Base-by-base conservation (phyloP, 2,888 invertebrate genomes). In the Leptura quadrifasciata region DNA sequence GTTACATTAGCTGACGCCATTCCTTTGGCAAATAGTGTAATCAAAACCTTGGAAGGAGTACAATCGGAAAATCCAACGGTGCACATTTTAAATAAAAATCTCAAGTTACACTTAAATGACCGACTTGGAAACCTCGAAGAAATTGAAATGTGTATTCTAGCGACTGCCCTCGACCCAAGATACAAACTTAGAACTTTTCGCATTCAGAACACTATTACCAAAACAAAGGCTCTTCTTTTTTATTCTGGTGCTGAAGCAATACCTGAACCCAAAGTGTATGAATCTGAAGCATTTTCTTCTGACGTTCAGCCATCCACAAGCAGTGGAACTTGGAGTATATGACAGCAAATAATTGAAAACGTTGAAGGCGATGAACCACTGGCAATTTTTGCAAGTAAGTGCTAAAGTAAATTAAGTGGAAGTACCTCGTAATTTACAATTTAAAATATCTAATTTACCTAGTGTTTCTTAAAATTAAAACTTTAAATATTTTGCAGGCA, bases 361-460 rank as follows among this genome's bases (percentile, higher is more conserved):
- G 60, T 27, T 60, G 60, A 60, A 27, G 12, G 9, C 3, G 24
- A 60, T 27, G 60, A 60, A 27, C 60, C 60, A 27, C 27, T 60
- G 27, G 24, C 21, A 21, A 60, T 5, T 1, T 24, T 21, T 27
- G 60, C 60, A 60, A 20, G 60, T 27, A 60, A 60, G 60, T n/a
- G n/a, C n/a, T n/a, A n/a, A n/a, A n/a, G n/a, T n/a, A n/a, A n/a
- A n/a, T n/a, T n/a, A n/a, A n/a, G n/a, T n/a, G n/a, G n/a, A n/a
- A n/a, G n/a, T n/a, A n/a, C n/a, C n/a, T n/a, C n/a, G n/a, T n/a
- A n/a, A 6, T 21, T n/a, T 21, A 18, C 10, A 57, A 10, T 12
- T 52, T 52, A 52, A n/a, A n/a, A n/a, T n/a, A n/a, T n/a, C n/a
- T n/a, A 52, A n/a, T 52, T 52, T 52, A 52, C 52, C 52, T n/a